phyloP scores from a whole-genome alignment of 2,888 invertebrate genomes.

The Apamea monoglypha region DNA sequence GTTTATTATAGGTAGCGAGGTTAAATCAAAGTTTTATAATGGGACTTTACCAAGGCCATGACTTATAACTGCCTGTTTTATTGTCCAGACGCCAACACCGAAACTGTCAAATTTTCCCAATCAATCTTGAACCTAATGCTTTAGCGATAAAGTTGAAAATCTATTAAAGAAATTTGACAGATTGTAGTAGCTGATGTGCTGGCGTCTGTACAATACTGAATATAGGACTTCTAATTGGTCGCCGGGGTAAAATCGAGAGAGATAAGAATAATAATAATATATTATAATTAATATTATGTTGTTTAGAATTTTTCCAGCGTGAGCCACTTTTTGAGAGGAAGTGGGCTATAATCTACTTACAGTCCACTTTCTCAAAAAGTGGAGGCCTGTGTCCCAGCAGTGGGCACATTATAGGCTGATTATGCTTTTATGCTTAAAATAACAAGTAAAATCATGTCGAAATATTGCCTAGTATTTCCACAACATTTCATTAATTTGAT shows the following conservation, averaged over 20 bases:
- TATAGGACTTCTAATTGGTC: not conserved
- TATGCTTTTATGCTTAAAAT: not conserved
- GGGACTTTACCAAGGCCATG: conserved; percentile 2
- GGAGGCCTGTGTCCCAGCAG: not conserved
- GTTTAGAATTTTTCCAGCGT: not conserved
- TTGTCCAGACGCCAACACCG: not conserved
- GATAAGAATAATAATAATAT: not conserved
- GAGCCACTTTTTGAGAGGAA: no score
- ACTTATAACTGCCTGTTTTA: not conserved
- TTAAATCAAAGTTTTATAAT: conserved; percentile 50
- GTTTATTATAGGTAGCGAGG: conserved; percentile 26
- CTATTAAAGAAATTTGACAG: no score
- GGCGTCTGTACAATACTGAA: no score
- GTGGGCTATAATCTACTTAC: no score
- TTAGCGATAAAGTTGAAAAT: no score
- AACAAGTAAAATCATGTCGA: not conserved
- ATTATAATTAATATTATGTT: not conserved
- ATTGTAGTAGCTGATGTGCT: no score
- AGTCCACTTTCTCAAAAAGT: not conserved
- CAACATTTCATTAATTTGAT: not conserved
- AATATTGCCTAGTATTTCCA: not conserved
- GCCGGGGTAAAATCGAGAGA: not conserved
- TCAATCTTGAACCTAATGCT: no score
- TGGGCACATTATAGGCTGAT: not conserved
- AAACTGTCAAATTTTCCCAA: no score